Conservation (phyloP, 2,888 invertebrate species). For the Corbicula japonica region DNA sequence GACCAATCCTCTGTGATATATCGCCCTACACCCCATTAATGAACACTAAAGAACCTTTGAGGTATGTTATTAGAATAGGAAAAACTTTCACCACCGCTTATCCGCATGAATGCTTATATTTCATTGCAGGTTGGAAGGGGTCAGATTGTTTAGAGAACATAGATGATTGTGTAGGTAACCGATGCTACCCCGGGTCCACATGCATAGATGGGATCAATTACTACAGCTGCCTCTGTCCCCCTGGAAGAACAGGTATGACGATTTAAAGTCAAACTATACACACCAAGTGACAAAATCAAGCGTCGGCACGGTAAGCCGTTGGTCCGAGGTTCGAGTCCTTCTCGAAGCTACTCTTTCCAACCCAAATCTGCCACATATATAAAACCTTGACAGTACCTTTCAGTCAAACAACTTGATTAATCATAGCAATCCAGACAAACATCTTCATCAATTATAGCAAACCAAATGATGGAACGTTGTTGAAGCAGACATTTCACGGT, state of each 20-base stretch:
- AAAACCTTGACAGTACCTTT: background rate
- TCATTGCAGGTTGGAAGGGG: conserved; percentile 79
- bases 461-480: too few species aligned
- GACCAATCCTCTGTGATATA: background rate
- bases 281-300: too few species aligned
- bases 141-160: conserved; percentile 89
- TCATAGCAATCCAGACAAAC: background rate
- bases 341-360: background rate
- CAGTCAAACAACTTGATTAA: background rate
- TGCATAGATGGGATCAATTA: conserved; percentile 95
- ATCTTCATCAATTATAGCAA: background rate
- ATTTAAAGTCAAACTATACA: background rate
- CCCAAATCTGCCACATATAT: background rate
- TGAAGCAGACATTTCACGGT: too few species aligned
- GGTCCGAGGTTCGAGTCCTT: background rate
- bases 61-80: background rate
- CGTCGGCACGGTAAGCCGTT: background rate
- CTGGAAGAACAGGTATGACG: conserved; percentile 88
- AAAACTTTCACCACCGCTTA: too few species aligned
- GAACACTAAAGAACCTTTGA: background rate
- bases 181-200: conserved; percentile 95
- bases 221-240: conserved; percentile 95
- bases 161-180: conserved; percentile 94
- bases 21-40: background rate
- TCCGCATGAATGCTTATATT: too few species aligned